Evolutionary conservation across 30 jellyfish, hydroid and myxozoan species (phyloP), one percentile per base, ranked within the genome.

Genomic region (Turritopsis dohrnii): DNA sequence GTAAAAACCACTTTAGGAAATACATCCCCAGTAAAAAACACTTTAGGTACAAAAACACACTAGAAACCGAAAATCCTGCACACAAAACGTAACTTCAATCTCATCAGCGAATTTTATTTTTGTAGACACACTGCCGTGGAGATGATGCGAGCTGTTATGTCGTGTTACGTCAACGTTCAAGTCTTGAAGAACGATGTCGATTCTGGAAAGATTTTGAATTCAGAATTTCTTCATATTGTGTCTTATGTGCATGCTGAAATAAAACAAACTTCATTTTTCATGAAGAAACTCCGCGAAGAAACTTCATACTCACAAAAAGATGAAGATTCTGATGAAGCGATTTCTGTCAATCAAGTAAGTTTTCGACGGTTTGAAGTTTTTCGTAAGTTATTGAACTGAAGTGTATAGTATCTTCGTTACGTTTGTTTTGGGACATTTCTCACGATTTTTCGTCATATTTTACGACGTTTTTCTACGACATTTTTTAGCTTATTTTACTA

Each of bases 401-500:
- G n/a, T 41, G 60, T 41, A 41, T 13, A 41, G 60, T 41, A 3
- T 41, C 13, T 41, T 41, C 13, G 60, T 41, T 41, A 41, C 60
- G 60, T 41, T 41, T 41, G 60, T 41, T 41, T 41, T 13, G 60
- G n/a, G n/a, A n/a, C n/a, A n/a, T n/a, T n/a, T n/a, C n/a, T n/a
- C n/a, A 41, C 60, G 9, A 41, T 3, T 13, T 41, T 41, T 41
- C 60, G 60, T 41, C 9, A 41, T 41, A 13, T n/a, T n/a, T 41
- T 41, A 41, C 60, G 60, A 41, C 5, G 19, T 0, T 1, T 28
- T 17, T 76, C 53, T 5, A n/a, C n/a, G n/a, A n/a, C n/a, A n/a
- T 28, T 18, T 22, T 28, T 23, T 76, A 76, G 84, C 84, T 76
- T 76, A 18, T 76, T 18, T 28, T 76, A 28, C 41, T 76, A 23